Conservation (phyloP, 2,113 vertebrate genomes). For the Carassius carassius region DNA sequence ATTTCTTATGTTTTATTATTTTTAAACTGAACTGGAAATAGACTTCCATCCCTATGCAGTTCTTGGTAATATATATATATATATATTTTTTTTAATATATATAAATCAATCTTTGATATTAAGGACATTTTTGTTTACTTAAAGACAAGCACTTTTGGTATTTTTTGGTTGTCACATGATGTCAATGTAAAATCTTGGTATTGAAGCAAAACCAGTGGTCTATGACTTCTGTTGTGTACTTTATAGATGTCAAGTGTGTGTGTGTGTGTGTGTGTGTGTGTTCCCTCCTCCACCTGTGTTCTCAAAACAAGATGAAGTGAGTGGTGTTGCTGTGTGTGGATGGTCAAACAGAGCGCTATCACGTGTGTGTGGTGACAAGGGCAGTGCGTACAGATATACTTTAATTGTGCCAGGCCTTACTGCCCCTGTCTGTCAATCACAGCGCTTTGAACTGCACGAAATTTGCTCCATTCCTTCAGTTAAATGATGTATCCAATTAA, state of each 20-base stretch:
- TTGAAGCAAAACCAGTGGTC: not conserved
- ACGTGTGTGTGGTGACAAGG: conserved; percentile 89
- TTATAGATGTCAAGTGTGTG: not conserved
- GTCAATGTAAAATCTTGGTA: not conserved
- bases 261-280: conserved; percentile 22
- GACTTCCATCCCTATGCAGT: not conserved
- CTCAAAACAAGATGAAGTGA: conserved; percentile 88
- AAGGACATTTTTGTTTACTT: no score
- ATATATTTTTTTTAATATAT: no score
- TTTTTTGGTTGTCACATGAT: not conserved
- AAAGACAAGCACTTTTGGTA: not conserved
- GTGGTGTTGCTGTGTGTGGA: conserved; percentile 83
- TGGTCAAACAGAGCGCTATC: conserved; percentile 92
- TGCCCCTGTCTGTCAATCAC: conserved; percentile 99
- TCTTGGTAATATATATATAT: not conserved
- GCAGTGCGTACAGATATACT: conserved; percentile 96
- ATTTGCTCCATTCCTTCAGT: conserved; percentile 99
- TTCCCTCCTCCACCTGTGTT: conserved; percentile 52
- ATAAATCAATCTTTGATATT: no score
- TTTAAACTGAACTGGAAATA: not conserved
- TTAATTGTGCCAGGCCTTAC: conserved; percentile 99
- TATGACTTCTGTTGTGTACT: not conserved
- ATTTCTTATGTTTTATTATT: not conserved
- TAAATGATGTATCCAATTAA: conserved; percentile 99
- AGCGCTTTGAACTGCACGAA: conserved; percentile 97